These are phyloP conservation scores for Scomber colias DNA, from an alignment of 2,113 vertebrate species.

Conservation along the genomic window DNA sequence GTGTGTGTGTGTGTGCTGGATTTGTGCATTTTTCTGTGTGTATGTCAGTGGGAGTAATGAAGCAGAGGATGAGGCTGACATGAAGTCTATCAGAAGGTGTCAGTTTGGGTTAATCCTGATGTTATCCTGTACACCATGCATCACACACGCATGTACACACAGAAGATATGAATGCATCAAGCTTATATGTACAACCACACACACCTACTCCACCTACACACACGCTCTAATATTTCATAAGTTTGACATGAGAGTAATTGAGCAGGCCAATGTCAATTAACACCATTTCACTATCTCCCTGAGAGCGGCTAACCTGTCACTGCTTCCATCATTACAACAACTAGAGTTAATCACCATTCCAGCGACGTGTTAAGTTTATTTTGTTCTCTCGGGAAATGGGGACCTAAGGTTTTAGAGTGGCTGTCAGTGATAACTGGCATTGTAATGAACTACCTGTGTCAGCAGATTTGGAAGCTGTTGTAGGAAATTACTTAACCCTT, in stretches of 20 bases:
- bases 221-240: neutral
- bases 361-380: conserved; percentile 44
- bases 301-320: conserved; percentile 38
- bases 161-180: conserved; percentile 18
- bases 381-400: conserved; percentile 19
- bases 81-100: conserved; percentile 71
- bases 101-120: conserved; percentile 73
- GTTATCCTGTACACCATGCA: conserved; percentile 51
- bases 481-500: no score
- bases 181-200: conserved; percentile 6
- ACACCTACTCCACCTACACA: conserved; percentile 6
- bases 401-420: conserved; percentile 15
- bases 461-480: conserved; percentile 8
- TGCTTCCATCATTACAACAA: conserved; percentile 29
- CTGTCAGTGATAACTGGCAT: conserved; percentile 6
- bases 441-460: conserved; percentile 3
- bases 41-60: conserved; percentile 69
- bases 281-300: conserved; percentile 35
- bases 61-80: conserved; percentile 68
- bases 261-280: conserved; percentile 58
- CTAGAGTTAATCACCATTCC: conserved; percentile 24
- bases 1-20: conserved; percentile 29
- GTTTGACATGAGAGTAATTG: conserved; percentile 51
- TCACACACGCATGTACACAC: neutral
- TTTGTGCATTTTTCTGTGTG: conserved; percentile 32